These are phyloP conservation scores for Erannis defoliaria DNA, from an alignment of 2,888 invertebrate genomes.

Conservation along the genomic window DNA sequence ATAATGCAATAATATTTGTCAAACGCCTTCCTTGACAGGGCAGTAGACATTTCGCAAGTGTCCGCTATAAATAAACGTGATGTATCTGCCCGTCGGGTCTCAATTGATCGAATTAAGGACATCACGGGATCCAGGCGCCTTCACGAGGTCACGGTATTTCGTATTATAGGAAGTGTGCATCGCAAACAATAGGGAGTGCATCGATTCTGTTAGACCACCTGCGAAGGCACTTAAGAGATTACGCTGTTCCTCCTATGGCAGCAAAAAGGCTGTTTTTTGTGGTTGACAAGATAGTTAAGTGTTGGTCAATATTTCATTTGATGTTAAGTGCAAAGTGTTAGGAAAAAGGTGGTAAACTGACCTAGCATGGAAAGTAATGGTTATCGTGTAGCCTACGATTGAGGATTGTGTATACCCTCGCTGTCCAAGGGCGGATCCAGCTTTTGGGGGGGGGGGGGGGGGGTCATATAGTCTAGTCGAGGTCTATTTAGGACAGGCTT, in stretches of 20 bases:
- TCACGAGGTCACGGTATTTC: conserved; percentile 24
- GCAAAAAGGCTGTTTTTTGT: too few species aligned
- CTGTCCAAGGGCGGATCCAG: too few species aligned
- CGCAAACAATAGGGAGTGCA: neutral
- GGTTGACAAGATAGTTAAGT: too few species aligned
- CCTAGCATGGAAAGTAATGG: too few species aligned
- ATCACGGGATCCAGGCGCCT: conserved; percentile 34
- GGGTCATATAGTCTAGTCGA: too few species aligned
- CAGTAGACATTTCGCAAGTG: neutral
- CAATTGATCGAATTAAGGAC: conserved; percentile 48
- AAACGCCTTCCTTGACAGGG: neutral
- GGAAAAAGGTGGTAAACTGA: too few species aligned
- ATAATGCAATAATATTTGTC: neutral
- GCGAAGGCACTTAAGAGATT: neutral
- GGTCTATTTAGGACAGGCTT: too few species aligned
- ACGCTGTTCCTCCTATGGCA: neutral
- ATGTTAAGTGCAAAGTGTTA: too few species aligned
- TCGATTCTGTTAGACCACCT: neutral
- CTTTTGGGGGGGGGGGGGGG: too few species aligned
- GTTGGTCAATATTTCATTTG: too few species aligned
- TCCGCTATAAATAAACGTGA: conserved; percentile 37
- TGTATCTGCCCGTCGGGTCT: conserved; percentile 28
- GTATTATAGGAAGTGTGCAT: neutral
- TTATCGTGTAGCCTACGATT: too few species aligned
- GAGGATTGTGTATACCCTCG: too few species aligned